Conservation (phyloP, 1,140 invertebrate species). For the Ericerus pela region DNA sequence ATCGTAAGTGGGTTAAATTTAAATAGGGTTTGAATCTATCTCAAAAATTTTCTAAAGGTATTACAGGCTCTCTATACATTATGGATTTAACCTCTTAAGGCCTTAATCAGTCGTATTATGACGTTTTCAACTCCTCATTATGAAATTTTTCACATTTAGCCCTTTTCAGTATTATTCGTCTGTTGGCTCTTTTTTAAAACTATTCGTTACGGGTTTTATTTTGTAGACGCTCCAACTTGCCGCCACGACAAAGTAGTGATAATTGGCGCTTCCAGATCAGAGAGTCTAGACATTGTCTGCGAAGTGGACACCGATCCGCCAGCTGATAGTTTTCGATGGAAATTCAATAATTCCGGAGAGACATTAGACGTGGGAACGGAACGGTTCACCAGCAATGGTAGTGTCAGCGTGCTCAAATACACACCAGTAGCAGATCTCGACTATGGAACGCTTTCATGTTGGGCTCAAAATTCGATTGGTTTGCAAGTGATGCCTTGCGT, state of each 20-base stretch:
- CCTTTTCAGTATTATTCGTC: no score
- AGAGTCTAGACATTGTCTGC: conserved; percentile 66
- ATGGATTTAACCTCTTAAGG: no score
- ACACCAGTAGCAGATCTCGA: conserved; percentile 39
- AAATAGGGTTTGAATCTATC: no score
- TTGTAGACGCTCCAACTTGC: conserved; percentile 66
- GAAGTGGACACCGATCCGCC: conserved; percentile 75
- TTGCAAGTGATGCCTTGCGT: conserved; percentile 56
- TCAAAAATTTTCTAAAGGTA: no score
- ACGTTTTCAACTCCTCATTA: no score
- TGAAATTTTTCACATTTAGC: no score
- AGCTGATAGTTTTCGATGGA: conserved; percentile 70
- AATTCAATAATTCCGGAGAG: conserved; percentile 78
- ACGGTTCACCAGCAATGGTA: conserved; percentile 39
- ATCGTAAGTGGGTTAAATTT: no score
- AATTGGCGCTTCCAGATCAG: conserved; percentile 67
- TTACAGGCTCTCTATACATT: no score
- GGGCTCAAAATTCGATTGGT: conserved; percentile 60
- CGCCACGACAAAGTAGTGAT: conserved; percentile 54
- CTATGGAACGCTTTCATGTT: conserved; percentile 61
- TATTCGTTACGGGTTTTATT: conserved; percentile 10
- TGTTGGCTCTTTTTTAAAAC: no score
- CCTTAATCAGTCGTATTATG: no score
- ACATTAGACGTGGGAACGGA: conserved; percentile 59
- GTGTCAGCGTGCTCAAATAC: conserved; percentile 37